Evolutionary conservation across 2,888 invertebrate genomes (phyloP).

Genomic region (Steinernema scapterisci): DNA sequence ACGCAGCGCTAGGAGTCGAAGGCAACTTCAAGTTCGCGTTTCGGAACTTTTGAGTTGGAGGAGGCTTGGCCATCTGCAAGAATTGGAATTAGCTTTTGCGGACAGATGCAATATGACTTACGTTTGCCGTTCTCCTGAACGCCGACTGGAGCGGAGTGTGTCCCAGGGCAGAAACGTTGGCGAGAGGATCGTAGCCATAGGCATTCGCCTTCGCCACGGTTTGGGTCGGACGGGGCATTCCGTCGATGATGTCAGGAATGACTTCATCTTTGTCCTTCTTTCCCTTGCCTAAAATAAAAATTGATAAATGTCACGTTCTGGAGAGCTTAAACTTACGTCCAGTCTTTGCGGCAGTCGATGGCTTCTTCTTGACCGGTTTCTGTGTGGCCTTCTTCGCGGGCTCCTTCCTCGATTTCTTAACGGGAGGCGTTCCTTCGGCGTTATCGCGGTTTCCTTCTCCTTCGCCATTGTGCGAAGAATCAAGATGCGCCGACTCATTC

Average conservation of each 20-base stretch:
- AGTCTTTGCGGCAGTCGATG: not conserved
- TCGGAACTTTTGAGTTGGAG: not conserved
- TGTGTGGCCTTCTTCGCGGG: not conserved
- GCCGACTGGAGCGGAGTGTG: constrained; percentile 40
- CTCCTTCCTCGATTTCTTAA: not conserved
- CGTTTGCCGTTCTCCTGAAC: constrained; percentile 37
- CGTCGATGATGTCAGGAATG: constrained; percentile 20
- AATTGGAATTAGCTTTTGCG: not conserved
- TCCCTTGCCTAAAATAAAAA: not conserved
- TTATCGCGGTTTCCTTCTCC: too few relatives aligned
- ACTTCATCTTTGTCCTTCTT: constrained; percentile 24
- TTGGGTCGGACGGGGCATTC: constrained; percentile 7
- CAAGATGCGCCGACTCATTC: too few relatives aligned
- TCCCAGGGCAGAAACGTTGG: constrained; percentile 37
- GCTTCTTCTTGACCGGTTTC: not conserved
- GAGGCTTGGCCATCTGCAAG: constrained; percentile 25
- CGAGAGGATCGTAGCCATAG: constrained; percentile 33
- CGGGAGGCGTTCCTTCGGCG: not conserved
- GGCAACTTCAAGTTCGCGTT: constrained; percentile 1
- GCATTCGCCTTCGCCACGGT: not conserved
- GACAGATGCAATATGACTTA: not conserved
- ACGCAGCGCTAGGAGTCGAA: not conserved
- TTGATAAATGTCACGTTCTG: not conserved
- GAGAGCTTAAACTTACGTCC: not conserved
- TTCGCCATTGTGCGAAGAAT: too few relatives aligned